Evolutionary conservation across 2,797 vertebrate species (phyloP).

Genomic region (Lateolabrax maculatus): DNA sequence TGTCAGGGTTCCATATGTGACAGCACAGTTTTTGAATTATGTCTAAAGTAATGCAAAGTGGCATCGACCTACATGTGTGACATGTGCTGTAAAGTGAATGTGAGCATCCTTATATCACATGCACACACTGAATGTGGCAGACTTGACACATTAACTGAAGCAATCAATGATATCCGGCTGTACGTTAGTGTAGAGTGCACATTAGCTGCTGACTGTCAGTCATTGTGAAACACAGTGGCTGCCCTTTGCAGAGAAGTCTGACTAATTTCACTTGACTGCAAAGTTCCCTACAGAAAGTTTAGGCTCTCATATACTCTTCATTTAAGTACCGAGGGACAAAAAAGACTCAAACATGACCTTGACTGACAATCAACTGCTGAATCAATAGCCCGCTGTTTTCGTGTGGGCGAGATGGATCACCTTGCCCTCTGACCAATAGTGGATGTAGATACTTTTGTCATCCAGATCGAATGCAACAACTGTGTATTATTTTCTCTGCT

Average conservation of each 20-base stretch:
- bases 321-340: slow-evolving; percentile 35
- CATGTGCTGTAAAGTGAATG: neutral
- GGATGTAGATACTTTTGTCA: slow-evolving; percentile 49
- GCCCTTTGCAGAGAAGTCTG: slow-evolving; percentile 29
- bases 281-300: slow-evolving; percentile 10
- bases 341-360: slow-evolving; percentile 64
- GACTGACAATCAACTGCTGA: slow-evolving; percentile 65
- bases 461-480: slow-evolving; percentile 68
- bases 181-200: too few species aligned
- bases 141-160: slow-evolving; percentile 33
- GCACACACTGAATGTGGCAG: slow-evolving; percentile 6
- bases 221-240: neutral
- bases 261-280: slow-evolving; percentile 39
- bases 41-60: neutral
- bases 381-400: slow-evolving; percentile 70
- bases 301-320: slow-evolving; percentile 19
- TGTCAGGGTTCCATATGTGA: neutral
- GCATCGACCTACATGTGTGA: neutral
- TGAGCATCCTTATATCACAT: neutral
- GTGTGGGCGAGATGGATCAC: slow-evolving; percentile 52
- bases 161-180: slow-evolving; percentile 11
- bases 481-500: slow-evolving; percentile 59
- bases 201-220: slow-evolving; percentile 18
- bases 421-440: slow-evolving; percentile 62
- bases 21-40: neutral